Evolutionary conservation across 2,113 vertebrate species (phyloP), one percentile per base, ranked within the genome.

Genomic region (Oncorhynchus keta): DNA sequence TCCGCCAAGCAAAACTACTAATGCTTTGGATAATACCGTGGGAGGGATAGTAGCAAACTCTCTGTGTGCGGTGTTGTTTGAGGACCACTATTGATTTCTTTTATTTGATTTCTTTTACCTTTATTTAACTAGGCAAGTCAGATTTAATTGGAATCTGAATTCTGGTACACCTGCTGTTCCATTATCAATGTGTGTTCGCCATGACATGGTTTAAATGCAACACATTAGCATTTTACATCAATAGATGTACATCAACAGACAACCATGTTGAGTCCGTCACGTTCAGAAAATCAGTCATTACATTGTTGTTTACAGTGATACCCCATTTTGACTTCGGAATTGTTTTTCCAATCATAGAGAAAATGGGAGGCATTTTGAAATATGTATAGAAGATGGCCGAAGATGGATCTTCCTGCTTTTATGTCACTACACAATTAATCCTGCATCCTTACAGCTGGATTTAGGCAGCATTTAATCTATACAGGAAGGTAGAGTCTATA

Each of bases 1-100:
- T 83, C 84, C 20, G 70, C 75, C 22, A 45, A 75, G 83, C 76
- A 74, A 75, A 75, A 76, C 78, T n/a, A 66, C 24, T 66, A 70
- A 72, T 70, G 74, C 70, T n/a, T 22, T 16, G 72, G 68, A 18
- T 5, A 18, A 16, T 45, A 45, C 39, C 11, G 8, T 45, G 8
- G 83, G 62, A 35, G 67, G 57, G n/a, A 32, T 72, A 55, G 20
- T 11, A 11, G 39, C 39, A 45, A 45, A 71, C 69, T 81, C 64
- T 74, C 28, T 74, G 81, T 77, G 78, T 84, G 83, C 55, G 61
- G 57, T 1, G 32, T 7, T 66, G 2, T 45, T 35, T 12, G 61
- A n/a, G 61, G 22, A 48, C 45, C 66, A 75, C 69, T 83, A 84
- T 73, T 68, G 83, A 35, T 35, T 35, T 35, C 0, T 35, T 35